A percentile compares a stretch with the other conserved stretches of the same genome.
Conservation (phyloP, 2,888 invertebrate species). For the Argyra leucocephala region DNA sequence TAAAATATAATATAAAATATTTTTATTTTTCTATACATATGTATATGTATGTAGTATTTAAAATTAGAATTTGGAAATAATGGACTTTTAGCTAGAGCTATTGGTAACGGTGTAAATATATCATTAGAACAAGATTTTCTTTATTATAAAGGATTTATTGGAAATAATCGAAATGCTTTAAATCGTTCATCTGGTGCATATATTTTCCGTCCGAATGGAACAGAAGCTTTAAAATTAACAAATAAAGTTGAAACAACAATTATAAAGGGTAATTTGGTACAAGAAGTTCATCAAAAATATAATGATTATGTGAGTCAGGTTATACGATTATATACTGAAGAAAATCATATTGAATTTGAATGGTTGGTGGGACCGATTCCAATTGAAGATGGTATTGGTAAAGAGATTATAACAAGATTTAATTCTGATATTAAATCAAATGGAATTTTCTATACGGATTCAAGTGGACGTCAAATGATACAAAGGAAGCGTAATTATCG, state of each 20-base stretch:
- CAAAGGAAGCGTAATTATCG: constrained; percentile 58
- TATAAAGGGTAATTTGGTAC: constrained; percentile 52
- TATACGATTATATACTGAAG: constrained; percentile 56
- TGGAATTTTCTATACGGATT: constrained; percentile 78
- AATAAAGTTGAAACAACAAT: constrained; percentile 27
- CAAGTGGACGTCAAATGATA: constrained; percentile 82
- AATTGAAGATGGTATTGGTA: constrained; percentile 55
- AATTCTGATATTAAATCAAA: constrained; percentile 54
- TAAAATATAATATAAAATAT: not conserved
- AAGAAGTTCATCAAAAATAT: constrained; percentile 53
- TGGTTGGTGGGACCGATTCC: constrained; percentile 74
- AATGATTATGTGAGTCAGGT: constrained; percentile 62
- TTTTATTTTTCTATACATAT: not conserved
- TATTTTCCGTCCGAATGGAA: constrained; percentile 64
- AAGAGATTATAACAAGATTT: constrained; percentile 73
- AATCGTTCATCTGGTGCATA: constrained; percentile 87
- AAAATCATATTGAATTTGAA: constrained; percentile 56
- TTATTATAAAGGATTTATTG: constrained; percentile 61
- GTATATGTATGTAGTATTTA: not conserved
- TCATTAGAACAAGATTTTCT: constrained; percentile 52
- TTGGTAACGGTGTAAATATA: constrained; percentile 29
- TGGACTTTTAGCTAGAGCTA: constrained; percentile 15
- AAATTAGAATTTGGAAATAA: not conserved
- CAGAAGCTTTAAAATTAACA: constrained; percentile 29
- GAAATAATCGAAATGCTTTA: constrained; percentile 51